Evolutionary conservation across 2,888 invertebrate species (phyloP).

Genomic region (Phorcus lineatus): DNA sequence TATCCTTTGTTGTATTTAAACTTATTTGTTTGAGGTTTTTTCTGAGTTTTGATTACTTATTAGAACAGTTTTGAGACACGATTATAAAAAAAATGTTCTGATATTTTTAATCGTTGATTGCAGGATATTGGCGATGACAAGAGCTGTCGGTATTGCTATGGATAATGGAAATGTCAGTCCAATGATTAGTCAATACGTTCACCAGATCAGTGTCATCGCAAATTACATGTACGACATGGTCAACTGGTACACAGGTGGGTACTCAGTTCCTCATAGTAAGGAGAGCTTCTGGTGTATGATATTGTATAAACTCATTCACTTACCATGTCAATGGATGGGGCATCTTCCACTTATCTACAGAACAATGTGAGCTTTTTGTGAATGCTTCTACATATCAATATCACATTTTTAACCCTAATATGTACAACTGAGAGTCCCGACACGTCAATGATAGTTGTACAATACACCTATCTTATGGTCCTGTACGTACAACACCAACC

Average conservation of each 20-base stretch:
- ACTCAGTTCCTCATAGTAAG: neutral
- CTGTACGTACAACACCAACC: no score
- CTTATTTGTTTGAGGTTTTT: no score
- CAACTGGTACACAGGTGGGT: neutral
- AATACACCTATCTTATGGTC: no score
- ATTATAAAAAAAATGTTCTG: no score
- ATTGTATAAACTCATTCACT: constrained; percentile 9
- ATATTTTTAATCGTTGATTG: neutral
- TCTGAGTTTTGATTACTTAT: no score
- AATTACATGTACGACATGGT: constrained; percentile 1
- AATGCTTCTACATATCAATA: neutral
- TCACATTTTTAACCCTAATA: neutral
- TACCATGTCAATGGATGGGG: neutral
- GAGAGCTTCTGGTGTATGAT: neutral
- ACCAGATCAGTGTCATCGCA: neutral
- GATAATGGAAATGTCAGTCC: neutral
- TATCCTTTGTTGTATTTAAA: no score
- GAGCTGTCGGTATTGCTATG: neutral
- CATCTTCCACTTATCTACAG: no score
- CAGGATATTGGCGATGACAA: neutral
- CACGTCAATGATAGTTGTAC: no score
- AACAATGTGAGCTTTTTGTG: no score
- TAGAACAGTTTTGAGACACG: no score
- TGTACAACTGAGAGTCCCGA: no score
- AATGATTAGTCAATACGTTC: neutral